Evolutionary conservation across 1,140 invertebrate species (phyloP), one percentile per base, ranked within the genome.

Genomic region (Nephila pilipes): DNA sequence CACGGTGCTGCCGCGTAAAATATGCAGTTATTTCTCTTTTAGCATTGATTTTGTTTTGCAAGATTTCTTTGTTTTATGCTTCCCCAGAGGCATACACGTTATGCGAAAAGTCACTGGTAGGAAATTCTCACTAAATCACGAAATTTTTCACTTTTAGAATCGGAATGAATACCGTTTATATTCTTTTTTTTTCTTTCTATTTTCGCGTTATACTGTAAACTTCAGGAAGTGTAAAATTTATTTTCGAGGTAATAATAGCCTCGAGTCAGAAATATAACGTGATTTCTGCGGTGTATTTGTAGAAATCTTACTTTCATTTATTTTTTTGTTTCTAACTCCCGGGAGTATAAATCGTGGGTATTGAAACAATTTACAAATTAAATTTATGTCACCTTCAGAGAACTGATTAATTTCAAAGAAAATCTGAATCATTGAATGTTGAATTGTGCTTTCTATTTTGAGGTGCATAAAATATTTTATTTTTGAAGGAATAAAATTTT

Each of bases 91-190:
- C 25, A 14, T 36, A 29, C 32, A 32, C 32, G 32, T 32, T 75
- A 75, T 75, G 69, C 29, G 29, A 75, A 75, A 58, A 36, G 16
- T 75, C 32, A 75, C 32, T 32, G 69, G 25, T 18, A 18, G 69
- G 69, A 75, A 75, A 75, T 5, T 14, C 69, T 36, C 69, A 32
- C 16, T 75, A 75, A 75, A 75, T 75, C 69, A 75, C 69, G 29
- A 20, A 4, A 75, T 75, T 36, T 75, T 65, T 36, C 69, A 75
- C 29, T 75, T 75, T 36, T 22, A 29, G 14, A 29, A 69, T 69
- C 25, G 0, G 29, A 75, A 36, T 20, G 29, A 36, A 75, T 75
- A 16, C 69, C 12, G 0, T 75, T 75, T 75, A 32, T 75, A 12
- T 75, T 2, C 22, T 25, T n/a, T n/a, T n/a, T 65, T 65, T 65